phyloP scores from a whole-genome alignment of 2,113 vertebrate genomes.

The Orthonyx spaldingii region DNA sequence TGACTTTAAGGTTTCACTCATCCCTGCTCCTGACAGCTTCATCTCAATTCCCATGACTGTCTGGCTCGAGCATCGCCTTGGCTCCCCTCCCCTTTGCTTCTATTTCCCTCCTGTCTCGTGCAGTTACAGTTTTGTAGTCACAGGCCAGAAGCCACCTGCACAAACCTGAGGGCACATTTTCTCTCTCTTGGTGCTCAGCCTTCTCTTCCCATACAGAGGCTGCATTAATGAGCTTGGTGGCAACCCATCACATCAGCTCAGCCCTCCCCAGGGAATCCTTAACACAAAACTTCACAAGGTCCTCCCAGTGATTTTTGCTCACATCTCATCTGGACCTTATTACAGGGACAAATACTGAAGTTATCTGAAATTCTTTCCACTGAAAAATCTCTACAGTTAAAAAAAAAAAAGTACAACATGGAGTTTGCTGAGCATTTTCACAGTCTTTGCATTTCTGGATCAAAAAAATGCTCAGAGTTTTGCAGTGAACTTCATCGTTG shows the following conservation, averaged over 20 bases:
- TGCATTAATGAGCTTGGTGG: neutral
- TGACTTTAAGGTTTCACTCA: neutral
- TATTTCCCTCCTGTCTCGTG: neutral
- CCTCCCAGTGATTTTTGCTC: neutral
- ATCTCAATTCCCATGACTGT: constrained; percentile 21
- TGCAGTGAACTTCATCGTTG: neutral
- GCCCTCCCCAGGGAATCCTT: neutral
- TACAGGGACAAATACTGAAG: neutral
- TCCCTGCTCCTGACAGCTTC: neutral
- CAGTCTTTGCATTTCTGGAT: neutral
- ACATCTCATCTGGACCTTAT: neutral
- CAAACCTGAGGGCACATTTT: neutral
- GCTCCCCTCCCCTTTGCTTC: neutral
- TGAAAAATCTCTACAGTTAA: neutral
- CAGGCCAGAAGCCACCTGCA: neutral
- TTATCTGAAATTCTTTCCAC: neutral
- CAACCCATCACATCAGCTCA: neutral
- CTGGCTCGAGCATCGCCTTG: neutral
- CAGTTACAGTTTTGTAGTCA: neutral
- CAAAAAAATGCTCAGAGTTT: neutral
- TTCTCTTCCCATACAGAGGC: neutral
- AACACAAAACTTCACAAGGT: neutral
- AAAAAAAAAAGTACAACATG: too few relatives aligned
- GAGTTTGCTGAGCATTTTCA: neutral
- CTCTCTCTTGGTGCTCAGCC: neutral